Conservation (phyloP, 1,140 invertebrate species). For the Venturia canescens region DNA sequence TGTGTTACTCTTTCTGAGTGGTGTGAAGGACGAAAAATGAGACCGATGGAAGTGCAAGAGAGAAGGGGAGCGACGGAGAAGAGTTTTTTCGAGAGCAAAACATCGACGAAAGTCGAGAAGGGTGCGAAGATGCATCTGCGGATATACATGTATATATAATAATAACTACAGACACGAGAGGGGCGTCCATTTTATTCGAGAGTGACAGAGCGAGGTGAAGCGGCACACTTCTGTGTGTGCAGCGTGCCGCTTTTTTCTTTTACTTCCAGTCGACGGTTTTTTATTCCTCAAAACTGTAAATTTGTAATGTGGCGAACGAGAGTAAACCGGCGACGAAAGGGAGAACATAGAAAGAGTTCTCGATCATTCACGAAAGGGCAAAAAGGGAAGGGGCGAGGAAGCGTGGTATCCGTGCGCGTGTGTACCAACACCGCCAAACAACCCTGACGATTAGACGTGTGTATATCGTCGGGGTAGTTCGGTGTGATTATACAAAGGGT, state of each 20-base stretch:
- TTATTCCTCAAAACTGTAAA: constrained; percentile 60
- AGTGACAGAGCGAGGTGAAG: background rate
- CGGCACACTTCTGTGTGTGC: background rate
- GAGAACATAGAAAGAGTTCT: constrained; percentile 20
- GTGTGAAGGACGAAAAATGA: constrained; percentile 11
- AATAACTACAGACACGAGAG: background rate
- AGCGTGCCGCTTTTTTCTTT: constrained; percentile 7
- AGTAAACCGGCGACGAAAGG: constrained; percentile 30
- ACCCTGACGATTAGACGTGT: too few species aligned
- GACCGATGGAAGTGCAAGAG: constrained; percentile 24
- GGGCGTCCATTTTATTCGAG: background rate
- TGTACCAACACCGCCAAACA: too few species aligned
- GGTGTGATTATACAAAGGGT: constrained; percentile 20
- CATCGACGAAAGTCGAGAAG: constrained; percentile 48
- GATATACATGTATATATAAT: constrained; percentile 15
- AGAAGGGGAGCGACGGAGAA: constrained; percentile 13
- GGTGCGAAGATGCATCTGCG: constrained; percentile 47
- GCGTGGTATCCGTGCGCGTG: too few species aligned
- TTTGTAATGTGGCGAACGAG: constrained; percentile 50
- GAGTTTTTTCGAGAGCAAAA: constrained; percentile 40
- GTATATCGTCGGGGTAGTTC: background rate
- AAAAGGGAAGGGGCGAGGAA: too few species aligned
- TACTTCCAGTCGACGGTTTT: constrained; percentile 27
- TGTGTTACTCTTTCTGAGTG: background rate
- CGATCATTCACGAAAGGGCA: too few species aligned